Conservation (phyloP, 2,888 invertebrate species). For the Mechanitis messenoides region DNA sequence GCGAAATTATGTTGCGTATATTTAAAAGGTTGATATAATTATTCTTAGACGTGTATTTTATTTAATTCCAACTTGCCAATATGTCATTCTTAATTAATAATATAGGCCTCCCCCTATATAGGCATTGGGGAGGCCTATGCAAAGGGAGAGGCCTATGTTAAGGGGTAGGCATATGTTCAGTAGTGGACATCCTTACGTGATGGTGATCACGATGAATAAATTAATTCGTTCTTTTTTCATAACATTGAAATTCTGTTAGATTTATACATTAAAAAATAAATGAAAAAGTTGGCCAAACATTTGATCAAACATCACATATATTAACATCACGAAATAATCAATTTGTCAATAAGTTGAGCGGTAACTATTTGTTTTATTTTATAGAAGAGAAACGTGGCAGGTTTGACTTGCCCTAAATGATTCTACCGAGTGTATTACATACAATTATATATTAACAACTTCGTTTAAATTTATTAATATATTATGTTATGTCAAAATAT, state of each 20-base stretch:
- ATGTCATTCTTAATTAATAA: no score
- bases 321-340: conserved; percentile 37
- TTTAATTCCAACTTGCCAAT: no score
- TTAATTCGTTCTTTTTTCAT: no score
- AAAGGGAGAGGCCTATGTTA: no score
- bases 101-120: no score
- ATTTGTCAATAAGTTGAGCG: conserved; percentile 41
- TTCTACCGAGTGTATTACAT: conserved; percentile 13
- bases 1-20: neutral
- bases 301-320: conserved; percentile 21
- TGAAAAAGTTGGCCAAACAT: conserved; percentile 20
- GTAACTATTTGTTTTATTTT: conserved; percentile 36
- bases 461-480: neutral
- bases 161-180: no score
- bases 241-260: no score
- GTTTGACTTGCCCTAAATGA: conserved; percentile 34
- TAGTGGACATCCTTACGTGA: no score
- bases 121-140: no score
- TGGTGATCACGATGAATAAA: no score
- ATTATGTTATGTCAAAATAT: conserved; percentile 1
- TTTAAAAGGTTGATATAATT: neutral
- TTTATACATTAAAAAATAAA: neutral
- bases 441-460: conserved; percentile 17
- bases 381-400: conserved; percentile 31
- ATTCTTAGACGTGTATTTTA: no score